phyloP scores from a whole-genome alignment of 35 echinoderm and acorn worm species.

The Lytechinus pictus region DNA sequence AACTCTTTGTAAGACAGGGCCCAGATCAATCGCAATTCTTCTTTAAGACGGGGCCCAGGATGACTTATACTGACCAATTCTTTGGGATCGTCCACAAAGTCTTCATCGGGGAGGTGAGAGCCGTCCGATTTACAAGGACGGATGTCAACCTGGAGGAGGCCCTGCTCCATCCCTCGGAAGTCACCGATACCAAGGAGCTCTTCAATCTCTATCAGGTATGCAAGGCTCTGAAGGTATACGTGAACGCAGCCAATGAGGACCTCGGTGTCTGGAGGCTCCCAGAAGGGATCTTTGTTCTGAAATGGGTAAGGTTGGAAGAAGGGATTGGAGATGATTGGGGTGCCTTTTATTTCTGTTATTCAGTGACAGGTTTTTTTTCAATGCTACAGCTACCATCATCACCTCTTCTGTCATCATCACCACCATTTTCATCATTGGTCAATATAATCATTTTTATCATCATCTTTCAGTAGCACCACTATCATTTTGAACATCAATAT shows the following conservation, averaged over 20 bases:
- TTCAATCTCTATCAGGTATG: slow-evolving; percentile 92
- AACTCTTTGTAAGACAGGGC: no score
- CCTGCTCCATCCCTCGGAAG: slow-evolving; percentile 81
- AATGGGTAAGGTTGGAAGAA: not conserved
- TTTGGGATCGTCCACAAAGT: slow-evolving; percentile 93
- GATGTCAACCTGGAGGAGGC: slow-evolving; percentile 86
- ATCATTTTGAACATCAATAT: not conserved
- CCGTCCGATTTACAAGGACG: slow-evolving; percentile 70
- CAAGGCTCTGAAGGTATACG: slow-evolving; percentile 88
- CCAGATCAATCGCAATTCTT: no score
- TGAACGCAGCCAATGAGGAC: slow-evolving; percentile 87
- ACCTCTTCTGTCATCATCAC: no score
- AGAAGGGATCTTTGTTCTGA: slow-evolving; percentile 97
- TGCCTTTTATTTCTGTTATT: not conserved
- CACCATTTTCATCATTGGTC: no score
- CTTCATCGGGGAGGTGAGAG: slow-evolving; percentile 77
- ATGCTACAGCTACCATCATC: no score
- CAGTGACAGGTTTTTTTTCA: not conserved
- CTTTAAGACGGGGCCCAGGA: no score
- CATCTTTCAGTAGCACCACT: not conserved
- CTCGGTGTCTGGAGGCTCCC: slow-evolving; percentile 95
- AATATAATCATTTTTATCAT: no score
- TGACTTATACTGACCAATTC: slow-evolving; percentile 77
- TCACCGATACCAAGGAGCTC: slow-evolving; percentile 84
- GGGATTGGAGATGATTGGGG: not conserved